Evolutionary conservation across 2,797 vertebrate species (phyloP).

Genomic region (Mormyrops boulengeri): DNA sequence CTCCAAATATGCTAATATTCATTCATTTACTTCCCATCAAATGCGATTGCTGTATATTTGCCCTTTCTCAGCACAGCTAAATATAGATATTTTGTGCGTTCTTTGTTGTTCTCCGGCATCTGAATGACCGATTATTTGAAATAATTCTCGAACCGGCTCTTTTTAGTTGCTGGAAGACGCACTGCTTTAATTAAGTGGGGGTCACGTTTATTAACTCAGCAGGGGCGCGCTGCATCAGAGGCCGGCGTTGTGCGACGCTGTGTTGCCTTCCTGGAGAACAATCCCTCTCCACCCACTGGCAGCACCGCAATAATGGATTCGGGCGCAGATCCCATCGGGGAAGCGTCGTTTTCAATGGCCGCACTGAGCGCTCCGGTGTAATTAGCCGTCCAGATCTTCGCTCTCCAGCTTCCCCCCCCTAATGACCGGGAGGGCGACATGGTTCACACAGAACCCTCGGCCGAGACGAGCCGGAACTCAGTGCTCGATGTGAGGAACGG

Average conservation of each 20-base stretch:
- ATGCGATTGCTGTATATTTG: slow-evolving; percentile 12
- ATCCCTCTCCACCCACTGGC: slow-evolving; percentile 8
- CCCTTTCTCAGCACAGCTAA: slow-evolving; percentile 33
- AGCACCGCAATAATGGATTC: slow-evolving; percentile 9
- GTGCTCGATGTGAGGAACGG: neutral
- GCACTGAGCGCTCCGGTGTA: slow-evolving; percentile 41
- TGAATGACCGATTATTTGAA: slow-evolving; percentile 66
- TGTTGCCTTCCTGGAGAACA: slow-evolving; percentile 28
- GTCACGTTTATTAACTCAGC: slow-evolving; percentile 71
- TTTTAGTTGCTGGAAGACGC: slow-evolving; percentile 54
- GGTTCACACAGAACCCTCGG: slow-evolving; percentile 31
- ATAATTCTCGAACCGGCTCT: slow-evolving; percentile 58
- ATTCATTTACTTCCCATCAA: slow-evolving; percentile 26
- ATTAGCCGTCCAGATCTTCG: slow-evolving; percentile 35
- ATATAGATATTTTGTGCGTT: slow-evolving; percentile 50
- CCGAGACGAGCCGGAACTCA: slow-evolving; percentile 26
- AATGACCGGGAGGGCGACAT: slow-evolving; percentile 17
- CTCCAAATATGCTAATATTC: slow-evolving; percentile 29
- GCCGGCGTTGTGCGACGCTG: neutral
- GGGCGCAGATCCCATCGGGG: slow-evolving; percentile 10
- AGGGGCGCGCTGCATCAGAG: slow-evolving; percentile 31
- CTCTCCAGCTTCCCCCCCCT: neutral
- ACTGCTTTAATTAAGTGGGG: slow-evolving; percentile 74
- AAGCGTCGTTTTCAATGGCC: slow-evolving; percentile 35
- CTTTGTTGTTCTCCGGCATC: slow-evolving; percentile 58